Conservation (phyloP, 2,888 invertebrate genomes). For the Sylvicola fuscatus region DNA sequence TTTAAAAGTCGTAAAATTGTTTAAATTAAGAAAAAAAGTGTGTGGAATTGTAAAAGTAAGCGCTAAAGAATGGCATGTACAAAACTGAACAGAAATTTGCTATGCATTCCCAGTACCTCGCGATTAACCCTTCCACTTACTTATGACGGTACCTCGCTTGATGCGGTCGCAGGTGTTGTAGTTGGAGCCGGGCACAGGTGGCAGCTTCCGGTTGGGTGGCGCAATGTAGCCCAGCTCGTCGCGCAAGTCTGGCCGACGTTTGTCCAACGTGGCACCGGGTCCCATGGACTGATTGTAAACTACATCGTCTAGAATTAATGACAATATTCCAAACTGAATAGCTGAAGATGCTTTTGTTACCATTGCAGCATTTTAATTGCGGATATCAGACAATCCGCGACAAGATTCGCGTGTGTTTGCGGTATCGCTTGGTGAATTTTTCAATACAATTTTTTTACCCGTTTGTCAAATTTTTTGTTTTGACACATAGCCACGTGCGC, state of each 20-base stretch:
- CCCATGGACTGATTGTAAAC: slow-evolving; percentile 75
- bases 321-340: slow-evolving; percentile 16
- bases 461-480: too few species aligned
- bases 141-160: slow-evolving; percentile 82
- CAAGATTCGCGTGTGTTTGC: background rate
- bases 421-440: too few species aligned
- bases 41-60: too few species aligned
- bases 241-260: slow-evolving; percentile 59
- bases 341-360: slow-evolving; percentile 27
- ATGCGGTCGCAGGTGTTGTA: slow-evolving; percentile 87
- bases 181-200: slow-evolving; percentile 81
- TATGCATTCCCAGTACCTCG: too few species aligned
- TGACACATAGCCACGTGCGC: too few species aligned
- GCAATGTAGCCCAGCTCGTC: slow-evolving; percentile 87
- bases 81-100: too few species aligned
- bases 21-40: background rate
- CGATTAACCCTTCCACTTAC: slow-evolving; percentile 32
- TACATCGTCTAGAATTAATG: slow-evolving; percentile 54
- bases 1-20: background rate
- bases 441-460: too few species aligned
- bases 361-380: too few species aligned
- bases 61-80: too few species aligned
- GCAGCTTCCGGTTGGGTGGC: slow-evolving; percentile 77
- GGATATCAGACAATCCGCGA: too few species aligned
- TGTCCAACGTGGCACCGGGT: slow-evolving; percentile 54